Evolutionary conservation across 1,140 invertebrate species (phyloP).

Genomic region (Lerema accius): DNA sequence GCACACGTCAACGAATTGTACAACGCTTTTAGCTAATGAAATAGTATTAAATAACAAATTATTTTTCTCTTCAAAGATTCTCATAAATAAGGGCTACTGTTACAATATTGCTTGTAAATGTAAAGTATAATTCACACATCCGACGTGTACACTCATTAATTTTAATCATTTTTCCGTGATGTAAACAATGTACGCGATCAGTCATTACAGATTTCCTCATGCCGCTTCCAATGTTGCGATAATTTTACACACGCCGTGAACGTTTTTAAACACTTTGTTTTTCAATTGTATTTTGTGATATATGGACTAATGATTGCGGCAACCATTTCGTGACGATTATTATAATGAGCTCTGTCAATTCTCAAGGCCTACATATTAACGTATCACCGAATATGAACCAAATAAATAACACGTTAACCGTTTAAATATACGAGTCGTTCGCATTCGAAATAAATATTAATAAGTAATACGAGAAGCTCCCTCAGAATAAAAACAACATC

Average conservation of each 20-base stretch:
- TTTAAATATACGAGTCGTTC: not conserved
- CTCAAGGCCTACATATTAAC: too few species aligned
- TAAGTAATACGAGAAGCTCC: slow-evolving; percentile 10
- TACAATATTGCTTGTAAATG: too few species aligned
- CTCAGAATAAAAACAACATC: slow-evolving; percentile 10
- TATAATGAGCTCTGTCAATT: too few species aligned
- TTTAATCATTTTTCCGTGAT: slow-evolving; percentile 15
- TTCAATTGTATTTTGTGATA: too few species aligned
- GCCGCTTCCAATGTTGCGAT: not conserved
- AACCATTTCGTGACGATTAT: too few species aligned
- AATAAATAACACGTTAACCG: not conserved
- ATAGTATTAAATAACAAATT: too few species aligned
- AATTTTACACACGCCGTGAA: not conserved
- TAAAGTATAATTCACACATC: not conserved
- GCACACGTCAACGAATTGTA: not conserved
- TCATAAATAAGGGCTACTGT: not conserved
- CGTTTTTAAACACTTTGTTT: too few species aligned
- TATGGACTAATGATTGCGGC: too few species aligned
- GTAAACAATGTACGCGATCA: slow-evolving; percentile 10
- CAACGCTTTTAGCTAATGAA: too few species aligned
- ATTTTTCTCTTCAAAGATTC: too few species aligned
- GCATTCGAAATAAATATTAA: slow-evolving; percentile 8
- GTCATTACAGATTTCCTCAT: not conserved
- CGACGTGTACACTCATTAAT: slow-evolving; percentile 3
- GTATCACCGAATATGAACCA: not conserved